Percentiles rank a stretch among this genome's conserved stretches.
Conservation (phyloP, 92 coral and sea anemone genomes). For the Zoanthus sansibaricus region DNA sequence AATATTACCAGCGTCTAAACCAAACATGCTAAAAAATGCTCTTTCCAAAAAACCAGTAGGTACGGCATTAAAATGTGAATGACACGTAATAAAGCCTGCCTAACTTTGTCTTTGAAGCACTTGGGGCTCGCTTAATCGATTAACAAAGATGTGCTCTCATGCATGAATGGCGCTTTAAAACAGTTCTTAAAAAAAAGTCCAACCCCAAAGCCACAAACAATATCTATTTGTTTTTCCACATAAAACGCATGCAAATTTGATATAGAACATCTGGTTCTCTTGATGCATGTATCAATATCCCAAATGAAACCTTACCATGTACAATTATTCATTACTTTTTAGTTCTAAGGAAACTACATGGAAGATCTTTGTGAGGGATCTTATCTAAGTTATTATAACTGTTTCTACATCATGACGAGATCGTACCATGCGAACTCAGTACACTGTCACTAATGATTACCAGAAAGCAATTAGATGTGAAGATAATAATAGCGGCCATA, state of each 20-base stretch:
- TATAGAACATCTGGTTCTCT: background rate
- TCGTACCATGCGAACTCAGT: too few species aligned
- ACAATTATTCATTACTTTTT: background rate
- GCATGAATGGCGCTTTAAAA: slow-evolving; percentile 3
- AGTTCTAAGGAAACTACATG: background rate
- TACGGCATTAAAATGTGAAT: background rate
- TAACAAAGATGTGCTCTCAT: background rate
- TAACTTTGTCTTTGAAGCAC: background rate
- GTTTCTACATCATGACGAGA: background rate
- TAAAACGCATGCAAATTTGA: slow-evolving; percentile 29
- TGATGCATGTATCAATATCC: background rate
- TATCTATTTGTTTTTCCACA: slow-evolving; percentile 15
- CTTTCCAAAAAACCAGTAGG: background rate
- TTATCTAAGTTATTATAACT: background rate
- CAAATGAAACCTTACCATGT: background rate
- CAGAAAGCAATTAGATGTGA: background rate
- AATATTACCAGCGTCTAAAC: background rate
- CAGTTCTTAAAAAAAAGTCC: background rate
- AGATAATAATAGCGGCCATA: slow-evolving; percentile 6
- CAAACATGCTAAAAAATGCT: background rate
- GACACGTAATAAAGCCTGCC: background rate
- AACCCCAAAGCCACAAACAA: slow-evolving; percentile 24
- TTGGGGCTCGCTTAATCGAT: background rate
- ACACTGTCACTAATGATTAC: background rate
- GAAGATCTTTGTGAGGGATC: background rate